Percentiles rank a stretch among this genome's conserved stretches.
Evolutionary conservation across 2,113 vertebrate genomes (phyloP).

Genomic region (Ciconia maguari): DNA sequence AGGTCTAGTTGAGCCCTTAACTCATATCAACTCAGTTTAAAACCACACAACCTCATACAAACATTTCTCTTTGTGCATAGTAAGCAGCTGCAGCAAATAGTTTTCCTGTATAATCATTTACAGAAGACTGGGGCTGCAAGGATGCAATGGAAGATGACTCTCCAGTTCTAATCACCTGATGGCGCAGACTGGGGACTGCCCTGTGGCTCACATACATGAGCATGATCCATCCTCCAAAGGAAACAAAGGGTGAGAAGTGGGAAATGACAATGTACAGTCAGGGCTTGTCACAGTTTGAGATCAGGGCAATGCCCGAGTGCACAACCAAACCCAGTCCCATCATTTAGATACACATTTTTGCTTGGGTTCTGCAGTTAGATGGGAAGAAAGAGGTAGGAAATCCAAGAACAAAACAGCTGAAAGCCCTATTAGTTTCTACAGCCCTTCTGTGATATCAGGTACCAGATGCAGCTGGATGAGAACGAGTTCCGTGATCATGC

Average conservation of each 20-base stretch:
- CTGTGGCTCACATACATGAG: background rate
- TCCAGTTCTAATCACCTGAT: background rate
- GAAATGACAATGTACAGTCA: background rate
- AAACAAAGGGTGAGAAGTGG: background rate
- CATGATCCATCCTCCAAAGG: background rate
- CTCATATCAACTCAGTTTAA: background rate
- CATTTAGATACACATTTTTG: background rate
- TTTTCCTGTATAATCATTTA: background rate
- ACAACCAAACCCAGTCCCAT: background rate
- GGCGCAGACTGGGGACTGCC: background rate
- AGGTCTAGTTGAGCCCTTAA: background rate
- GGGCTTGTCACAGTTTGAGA: background rate
- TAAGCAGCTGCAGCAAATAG: background rate
- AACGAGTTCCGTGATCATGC: background rate
- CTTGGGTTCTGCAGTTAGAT: background rate
- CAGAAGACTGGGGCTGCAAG: background rate
- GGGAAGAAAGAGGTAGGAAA: background rate
- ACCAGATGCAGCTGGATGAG: background rate
- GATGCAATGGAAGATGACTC: background rate
- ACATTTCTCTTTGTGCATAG: background rate
- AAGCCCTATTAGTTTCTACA: background rate
- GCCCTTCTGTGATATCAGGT: background rate
- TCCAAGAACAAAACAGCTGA: background rate
- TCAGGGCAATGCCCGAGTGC: background rate
- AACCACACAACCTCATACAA: background rate